Conservation (phyloP, 2,797 vertebrate genomes). For the Halcyon chelicuti region DNA sequence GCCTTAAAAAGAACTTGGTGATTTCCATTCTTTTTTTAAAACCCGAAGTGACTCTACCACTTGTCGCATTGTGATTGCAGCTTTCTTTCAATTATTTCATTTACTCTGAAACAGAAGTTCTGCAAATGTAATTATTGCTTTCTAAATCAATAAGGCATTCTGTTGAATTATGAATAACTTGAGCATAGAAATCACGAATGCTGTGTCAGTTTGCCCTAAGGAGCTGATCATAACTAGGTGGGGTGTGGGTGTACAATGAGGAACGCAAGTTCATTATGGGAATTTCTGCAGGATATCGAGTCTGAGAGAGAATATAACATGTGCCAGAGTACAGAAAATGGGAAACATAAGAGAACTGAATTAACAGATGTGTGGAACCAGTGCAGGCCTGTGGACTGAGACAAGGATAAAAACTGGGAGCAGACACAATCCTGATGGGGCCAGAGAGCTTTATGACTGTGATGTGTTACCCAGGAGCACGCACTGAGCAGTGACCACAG, state of each 20-base stretch:
- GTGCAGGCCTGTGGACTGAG: neutral
- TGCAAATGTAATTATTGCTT: constrained; percentile 55
- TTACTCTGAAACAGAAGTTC: constrained; percentile 13
- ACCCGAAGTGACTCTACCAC: neutral
- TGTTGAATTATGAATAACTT: constrained; percentile 55
- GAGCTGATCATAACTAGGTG: constrained; percentile 34
- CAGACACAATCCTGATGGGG: neutral
- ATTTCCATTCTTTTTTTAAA: neutral
- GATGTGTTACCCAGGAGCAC: neutral
- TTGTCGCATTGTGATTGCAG: neutral
- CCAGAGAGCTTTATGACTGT: neutral
- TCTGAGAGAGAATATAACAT: neutral
- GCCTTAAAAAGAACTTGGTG: neutral
- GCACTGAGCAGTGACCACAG: neutral
- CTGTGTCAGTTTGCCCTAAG: constrained; percentile 39
- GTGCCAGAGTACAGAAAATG: neutral
- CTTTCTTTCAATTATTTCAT: constrained; percentile 48
- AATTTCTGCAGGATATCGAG: constrained; percentile 33
- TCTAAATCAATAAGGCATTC: constrained; percentile 35
- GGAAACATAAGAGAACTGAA: neutral
- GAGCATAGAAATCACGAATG: neutral
- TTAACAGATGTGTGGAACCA: neutral
- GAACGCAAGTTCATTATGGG: neutral
- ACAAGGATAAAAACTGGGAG: neutral
- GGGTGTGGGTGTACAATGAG: constrained; percentile 36